Evolutionary conservation across 2,797 vertebrate species (phyloP).

Genomic region (Tadarida brasiliensis): DNA sequence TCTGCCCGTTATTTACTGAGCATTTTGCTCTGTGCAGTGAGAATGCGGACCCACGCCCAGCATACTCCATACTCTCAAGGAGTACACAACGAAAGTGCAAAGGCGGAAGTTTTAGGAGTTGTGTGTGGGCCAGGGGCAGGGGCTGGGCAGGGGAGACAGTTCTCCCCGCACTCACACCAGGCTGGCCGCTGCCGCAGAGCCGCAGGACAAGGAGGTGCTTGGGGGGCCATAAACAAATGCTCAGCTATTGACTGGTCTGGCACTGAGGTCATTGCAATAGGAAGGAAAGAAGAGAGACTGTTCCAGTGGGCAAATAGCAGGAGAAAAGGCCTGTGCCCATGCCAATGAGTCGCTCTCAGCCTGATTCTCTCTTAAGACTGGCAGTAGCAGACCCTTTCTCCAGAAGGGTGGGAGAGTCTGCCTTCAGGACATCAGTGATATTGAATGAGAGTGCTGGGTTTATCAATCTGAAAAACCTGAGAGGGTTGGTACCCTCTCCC

Average conservation of each 20-base stretch:
- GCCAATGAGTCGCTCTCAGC: not conserved
- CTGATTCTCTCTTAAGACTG: not conserved
- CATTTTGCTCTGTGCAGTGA: not conserved
- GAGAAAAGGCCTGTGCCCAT: not conserved
- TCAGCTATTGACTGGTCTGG: not conserved
- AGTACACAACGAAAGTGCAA: not conserved
- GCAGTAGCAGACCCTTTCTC: not conserved
- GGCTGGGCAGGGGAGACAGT: not conserved
- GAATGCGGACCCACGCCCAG: too few species aligned
- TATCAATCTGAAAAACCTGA: not conserved
- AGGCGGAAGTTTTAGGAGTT: not conserved
- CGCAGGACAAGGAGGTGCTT: not conserved
- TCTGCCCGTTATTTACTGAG: not conserved
- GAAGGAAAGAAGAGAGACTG: not conserved
- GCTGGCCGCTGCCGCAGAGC: not conserved
- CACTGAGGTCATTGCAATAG: not conserved
- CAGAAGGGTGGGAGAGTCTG: not conserved
- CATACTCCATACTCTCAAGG: too few species aligned
- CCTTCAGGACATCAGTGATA: not conserved
- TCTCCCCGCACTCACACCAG: not conserved
- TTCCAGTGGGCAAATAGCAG: not conserved
- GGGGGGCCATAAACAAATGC: not conserved
- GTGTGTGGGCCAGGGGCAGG: not conserved
- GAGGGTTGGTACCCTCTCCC: not conserved
- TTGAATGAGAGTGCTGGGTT: not conserved